A percentile compares a stretch with the other conserved stretches of the same genome.
These are phyloP conservation scores for Euthynnus affinis DNA, from an alignment of 2,797 vertebrate species.

Conservation along the genomic window DNA sequence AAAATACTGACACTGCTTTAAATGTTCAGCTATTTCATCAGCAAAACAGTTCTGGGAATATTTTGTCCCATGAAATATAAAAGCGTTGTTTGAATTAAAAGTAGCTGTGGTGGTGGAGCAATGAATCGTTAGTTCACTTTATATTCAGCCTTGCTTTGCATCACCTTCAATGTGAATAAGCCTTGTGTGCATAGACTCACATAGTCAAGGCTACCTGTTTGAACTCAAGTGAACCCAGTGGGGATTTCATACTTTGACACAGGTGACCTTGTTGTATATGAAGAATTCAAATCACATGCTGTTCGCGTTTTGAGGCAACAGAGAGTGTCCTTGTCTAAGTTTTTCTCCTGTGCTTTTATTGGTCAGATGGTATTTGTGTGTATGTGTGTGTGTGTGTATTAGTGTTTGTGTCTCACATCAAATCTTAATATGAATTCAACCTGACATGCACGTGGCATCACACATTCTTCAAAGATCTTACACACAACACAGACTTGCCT, in stretches of 20 bases:
- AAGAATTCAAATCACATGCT: slow-evolving; percentile 31
- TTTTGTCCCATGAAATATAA: slow-evolving; percentile 33
- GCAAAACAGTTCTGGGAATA: slow-evolving; percentile 11
- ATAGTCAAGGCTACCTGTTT: slow-evolving; percentile 7
- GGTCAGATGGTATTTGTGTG: not conserved
- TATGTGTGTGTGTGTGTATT: not conserved
- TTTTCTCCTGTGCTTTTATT: not conserved
- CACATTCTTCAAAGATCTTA: slow-evolving; percentile 6
- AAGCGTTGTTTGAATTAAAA: slow-evolving; percentile 38
- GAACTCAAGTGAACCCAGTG: not conserved
- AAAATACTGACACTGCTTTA: slow-evolving; percentile 32
- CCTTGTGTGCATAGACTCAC: not conserved
- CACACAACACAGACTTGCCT: slow-evolving; percentile 19
- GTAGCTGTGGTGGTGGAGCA: not conserved
- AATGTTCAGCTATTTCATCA: slow-evolving; percentile 45
- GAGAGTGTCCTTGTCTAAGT: slow-evolving; percentile 8
- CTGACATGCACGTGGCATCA: slow-evolving; percentile 9
- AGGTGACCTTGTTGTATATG: slow-evolving; percentile 35
- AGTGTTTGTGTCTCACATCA: not conserved
- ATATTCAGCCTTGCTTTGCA: slow-evolving; percentile 4
- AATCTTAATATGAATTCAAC: slow-evolving; percentile 10
- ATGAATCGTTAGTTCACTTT: not conserved
- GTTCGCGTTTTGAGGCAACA: slow-evolving; percentile 26
- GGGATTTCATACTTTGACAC: slow-evolving; percentile 18
- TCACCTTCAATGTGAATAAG: not conserved